These are phyloP conservation scores for Steinernema hermaphroditum DNA, from an alignment of 2,888 invertebrate species.

Conservation along the genomic window DNA sequence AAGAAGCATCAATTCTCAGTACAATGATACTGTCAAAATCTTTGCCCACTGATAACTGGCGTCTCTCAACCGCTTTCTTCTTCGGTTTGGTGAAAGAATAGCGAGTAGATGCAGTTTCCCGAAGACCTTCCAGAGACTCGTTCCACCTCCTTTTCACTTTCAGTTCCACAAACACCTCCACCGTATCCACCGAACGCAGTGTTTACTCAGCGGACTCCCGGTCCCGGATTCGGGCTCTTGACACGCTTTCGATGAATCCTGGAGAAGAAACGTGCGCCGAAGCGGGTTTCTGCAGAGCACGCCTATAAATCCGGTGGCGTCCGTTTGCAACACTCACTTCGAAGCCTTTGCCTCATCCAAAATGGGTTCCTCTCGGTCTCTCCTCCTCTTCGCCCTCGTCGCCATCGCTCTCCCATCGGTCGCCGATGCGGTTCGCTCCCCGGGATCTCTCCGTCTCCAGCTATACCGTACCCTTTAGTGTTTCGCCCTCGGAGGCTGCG, in stretches of 20 bases:
- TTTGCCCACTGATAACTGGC: too few species aligned
- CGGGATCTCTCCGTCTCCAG: not conserved
- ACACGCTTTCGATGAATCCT: conserved; percentile 15
- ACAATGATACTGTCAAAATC: too few species aligned
- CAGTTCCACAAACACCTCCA: conserved; percentile 18
- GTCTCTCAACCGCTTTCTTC: too few species aligned
- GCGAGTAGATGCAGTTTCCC: too few species aligned
- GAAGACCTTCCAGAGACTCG: too few species aligned
- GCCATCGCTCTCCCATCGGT: conserved; percentile 2
- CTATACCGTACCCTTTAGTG: not conserved
- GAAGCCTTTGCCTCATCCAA: not conserved
- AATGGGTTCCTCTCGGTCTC: not conserved
- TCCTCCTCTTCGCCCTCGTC: not conserved
- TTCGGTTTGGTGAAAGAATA: too few species aligned
- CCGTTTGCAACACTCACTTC: conserved; percentile 21
- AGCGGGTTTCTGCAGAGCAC: conserved; percentile 6
- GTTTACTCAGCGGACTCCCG: conserved; percentile 1
- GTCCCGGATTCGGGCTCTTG: conserved; percentile 25
- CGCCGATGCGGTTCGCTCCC: not conserved
- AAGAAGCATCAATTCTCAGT: too few species aligned
- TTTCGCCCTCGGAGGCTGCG: conserved; percentile 5
- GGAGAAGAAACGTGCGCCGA: not conserved
- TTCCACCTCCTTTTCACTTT: not conserved
- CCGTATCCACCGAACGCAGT: not conserved
- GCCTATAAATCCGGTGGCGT: not conserved